Conservation (phyloP, 2,113 vertebrate species). For the Dermatemys mawii region DNA sequence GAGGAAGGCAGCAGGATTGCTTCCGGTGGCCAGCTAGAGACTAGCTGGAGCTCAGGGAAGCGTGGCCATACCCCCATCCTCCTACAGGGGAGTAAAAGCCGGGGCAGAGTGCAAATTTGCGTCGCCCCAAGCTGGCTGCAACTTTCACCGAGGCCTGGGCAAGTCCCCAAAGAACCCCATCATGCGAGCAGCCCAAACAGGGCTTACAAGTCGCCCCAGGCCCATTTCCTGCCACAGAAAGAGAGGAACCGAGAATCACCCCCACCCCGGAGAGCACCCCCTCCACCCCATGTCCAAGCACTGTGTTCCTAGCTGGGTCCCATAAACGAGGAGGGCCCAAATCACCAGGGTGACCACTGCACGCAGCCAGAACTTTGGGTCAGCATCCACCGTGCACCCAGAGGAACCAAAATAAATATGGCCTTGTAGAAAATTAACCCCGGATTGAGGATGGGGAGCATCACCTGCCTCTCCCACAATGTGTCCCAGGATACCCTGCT, state of each 20-base stretch:
- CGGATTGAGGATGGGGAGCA: background rate
- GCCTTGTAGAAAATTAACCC: background rate
- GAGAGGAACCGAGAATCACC: background rate
- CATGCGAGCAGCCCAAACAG: background rate
- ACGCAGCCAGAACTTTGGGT: background rate
- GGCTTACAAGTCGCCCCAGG: background rate
- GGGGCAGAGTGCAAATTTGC: background rate
- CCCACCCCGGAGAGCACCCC: background rate
- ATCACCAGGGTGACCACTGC: background rate
- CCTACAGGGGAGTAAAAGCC: no score
- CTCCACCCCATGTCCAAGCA: accelerated
- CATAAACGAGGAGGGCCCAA: accelerated
- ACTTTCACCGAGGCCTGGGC: background rate
- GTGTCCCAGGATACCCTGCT: background rate
- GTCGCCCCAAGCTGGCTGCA: accelerated
- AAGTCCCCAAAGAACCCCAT: background rate
- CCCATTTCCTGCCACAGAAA: background rate
- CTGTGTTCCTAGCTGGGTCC: accelerated
- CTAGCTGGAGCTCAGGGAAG: no score
- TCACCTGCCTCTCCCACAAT: background rate
- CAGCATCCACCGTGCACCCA: background rate
- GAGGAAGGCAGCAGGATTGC: background rate
- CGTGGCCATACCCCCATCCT: no score
- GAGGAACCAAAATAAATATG: background rate
- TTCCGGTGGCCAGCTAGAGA: no score